phyloP scores from a whole-genome alignment of 2,888 invertebrate genomes.

The Callyntrura guangdongensis region DNA sequence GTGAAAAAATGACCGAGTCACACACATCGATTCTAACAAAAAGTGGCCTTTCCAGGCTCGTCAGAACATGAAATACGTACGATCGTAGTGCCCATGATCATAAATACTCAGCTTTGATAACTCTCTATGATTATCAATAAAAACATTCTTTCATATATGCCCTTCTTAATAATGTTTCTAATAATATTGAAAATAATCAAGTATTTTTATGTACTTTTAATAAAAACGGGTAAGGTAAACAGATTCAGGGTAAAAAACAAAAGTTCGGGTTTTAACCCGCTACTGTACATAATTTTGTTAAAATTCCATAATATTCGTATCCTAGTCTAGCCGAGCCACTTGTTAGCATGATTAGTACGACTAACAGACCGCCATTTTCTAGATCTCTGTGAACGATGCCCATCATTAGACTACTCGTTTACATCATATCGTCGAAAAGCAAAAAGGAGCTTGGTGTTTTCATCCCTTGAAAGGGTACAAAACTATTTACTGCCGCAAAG shows the following conservation, averaged over 20 bases:
- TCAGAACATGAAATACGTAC: slow-evolving; percentile 22
- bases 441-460: slow-evolving; percentile 2
- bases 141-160: not conserved
- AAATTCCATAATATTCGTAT: not conserved
- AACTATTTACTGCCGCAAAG: slow-evolving; percentile 20
- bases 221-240: not conserved
- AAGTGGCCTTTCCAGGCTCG: slow-evolving; percentile 65
- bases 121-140: not conserved
- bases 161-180: slow-evolving; percentile 20
- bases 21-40: slow-evolving; percentile 49
- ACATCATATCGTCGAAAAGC: slow-evolving; percentile 5
- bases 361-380: slow-evolving; percentile 68
- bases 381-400: slow-evolving; percentile 40
- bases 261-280: slow-evolving; percentile 7
- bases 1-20: slow-evolving; percentile 62
- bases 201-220: slow-evolving; percentile 25
- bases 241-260: not conserved
- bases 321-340: slow-evolving; percentile 32
- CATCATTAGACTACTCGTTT: slow-evolving; percentile 2
- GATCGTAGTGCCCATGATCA: not conserved
- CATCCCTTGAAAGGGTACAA: slow-evolving; percentile 12
- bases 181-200: no score
- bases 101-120: slow-evolving; percentile 63
- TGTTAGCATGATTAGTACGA: slow-evolving; percentile 48
- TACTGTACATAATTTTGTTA: not conserved